Evolutionary conservation across 2,888 invertebrate species (phyloP), one percentile per base, ranked within the genome.

Genomic region (Diaperis boleti): DNA sequence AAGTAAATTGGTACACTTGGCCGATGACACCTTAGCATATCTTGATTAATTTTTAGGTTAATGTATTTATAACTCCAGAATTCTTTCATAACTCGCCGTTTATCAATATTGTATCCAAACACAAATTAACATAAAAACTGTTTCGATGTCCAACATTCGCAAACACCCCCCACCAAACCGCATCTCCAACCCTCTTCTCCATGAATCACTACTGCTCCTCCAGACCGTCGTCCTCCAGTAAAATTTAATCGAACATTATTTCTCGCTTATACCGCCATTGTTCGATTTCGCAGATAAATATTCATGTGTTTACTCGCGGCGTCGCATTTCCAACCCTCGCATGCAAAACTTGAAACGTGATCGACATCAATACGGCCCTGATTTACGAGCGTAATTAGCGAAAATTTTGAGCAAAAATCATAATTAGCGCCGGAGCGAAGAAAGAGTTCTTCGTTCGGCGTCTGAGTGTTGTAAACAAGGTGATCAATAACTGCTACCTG

Each of bases 401-500:
- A 11, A 55, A 55, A 42, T 22, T 20, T 11, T 26, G 20, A 31
- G 8, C 14, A 45, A 33, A 42, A 45, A 44, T 41, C 56, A 45
- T 45, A 44, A 56, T 35, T 54, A 20, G 10, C 11, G 8, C 11
- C 31, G 26, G 31, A 47, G 29, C n/a, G 47, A 47, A 10, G 26
- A 49, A 52, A 52, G 52, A 60, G 52, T 52, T 31, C 26, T 11
- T n/a, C n/a, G n/a, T n/a, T 14, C 54, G 75, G 76, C 76, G 76
- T 74, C 76, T 65, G 56, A 65, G 52, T 64, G 70, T 66, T 69
- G 75, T 76, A 76, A 76, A 76, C 76, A 76, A 71, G 67, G 71
- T 73, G 71, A 76, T 76, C 76, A 76, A 76, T 76, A 76, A 72
- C 74, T 60, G 65, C 66, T 74, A 76, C 76, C 76, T 75, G 74